Percentiles rank a stretch among this genome's conserved stretches.
Evolutionary conservation across 2,797 vertebrate species (phyloP).

Genomic region (Clarias laeviceps): DNA sequence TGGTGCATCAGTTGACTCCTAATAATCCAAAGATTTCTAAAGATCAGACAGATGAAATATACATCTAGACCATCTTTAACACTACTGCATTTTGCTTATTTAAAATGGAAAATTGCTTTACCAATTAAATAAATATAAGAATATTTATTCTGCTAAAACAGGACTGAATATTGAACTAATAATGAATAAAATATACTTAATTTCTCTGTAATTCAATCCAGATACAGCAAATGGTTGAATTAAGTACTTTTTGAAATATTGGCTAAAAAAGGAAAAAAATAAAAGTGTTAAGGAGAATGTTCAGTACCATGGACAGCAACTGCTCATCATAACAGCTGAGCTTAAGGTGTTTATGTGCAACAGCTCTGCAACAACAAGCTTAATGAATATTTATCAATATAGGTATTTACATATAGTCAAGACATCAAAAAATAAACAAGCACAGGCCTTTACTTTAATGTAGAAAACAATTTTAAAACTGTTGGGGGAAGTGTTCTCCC

Average conservation of each 20-base stretch:
- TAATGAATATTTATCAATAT: not conserved
- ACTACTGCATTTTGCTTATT: no score
- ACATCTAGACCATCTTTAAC: not conserved
- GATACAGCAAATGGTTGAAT: not conserved
- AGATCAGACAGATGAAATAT: not conserved
- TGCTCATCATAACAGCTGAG: no score
- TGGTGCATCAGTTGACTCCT: not conserved
- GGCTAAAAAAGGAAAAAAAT: not conserved
- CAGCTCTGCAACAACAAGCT: not conserved
- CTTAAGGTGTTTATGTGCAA: not conserved
- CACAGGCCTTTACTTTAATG: not conserved
- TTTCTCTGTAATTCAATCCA: not conserved
- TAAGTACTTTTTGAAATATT: not conserved
- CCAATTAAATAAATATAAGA: not conserved
- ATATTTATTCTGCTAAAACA: not conserved
- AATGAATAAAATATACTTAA: not conserved
- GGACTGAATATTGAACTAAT: not conserved
- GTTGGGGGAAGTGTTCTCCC: not conserved
- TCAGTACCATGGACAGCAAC: slow-evolving; percentile 22
- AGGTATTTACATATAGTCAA: not conserved
- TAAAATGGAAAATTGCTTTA: not conserved
- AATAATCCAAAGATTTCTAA: not conserved
- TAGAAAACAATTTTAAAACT: not conserved
- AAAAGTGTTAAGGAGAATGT: not conserved
- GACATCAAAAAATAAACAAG: not conserved